Evolutionary conservation across 2,797 vertebrate genomes (phyloP), one percentile per base, ranked within the genome.

Genomic region (Hapalemur alaotrensis): DNA sequence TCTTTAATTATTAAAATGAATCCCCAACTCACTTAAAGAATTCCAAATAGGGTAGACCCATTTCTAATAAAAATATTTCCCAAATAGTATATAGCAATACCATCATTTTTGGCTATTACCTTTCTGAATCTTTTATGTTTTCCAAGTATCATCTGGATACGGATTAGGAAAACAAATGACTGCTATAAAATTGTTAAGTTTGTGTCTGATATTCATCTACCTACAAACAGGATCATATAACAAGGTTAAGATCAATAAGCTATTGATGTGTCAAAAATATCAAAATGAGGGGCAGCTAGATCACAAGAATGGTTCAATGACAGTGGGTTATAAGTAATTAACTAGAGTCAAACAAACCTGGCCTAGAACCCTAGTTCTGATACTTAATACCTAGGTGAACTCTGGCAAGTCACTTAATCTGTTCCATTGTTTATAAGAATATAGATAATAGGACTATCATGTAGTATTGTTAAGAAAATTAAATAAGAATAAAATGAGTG

Each of bases 121-220:
- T 76, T 59, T 72, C 8, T 93, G 73, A 86, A 30, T 22, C 54
- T 81, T 73, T 61, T 35, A 57, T 72, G 4, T 88, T 84, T 95
- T 81, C 35, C 20, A 90, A 84, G 13, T 30, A 59, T 65, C 65
- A 28, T 70, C 35, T 89, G 28, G 2, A 72, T 72, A 17, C 50
- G 38, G 43, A 80, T 73, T 67, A 86, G 28, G 25, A 65, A 93
- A 94, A 75, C 28, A 67, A 95, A 90, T 48, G n/a, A 89, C 41
- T 86, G 4, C 28, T 73, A 28, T 28, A 70, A 72, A 93, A 41
- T 57, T 1, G 4, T 85, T 6, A 28, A 35, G 18, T 72, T 65
- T 85, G 22, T 67, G 5, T 79, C 61, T 85, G 30, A 69, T 15
- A 69, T 59, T 61, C 48, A 81, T 67, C 8, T 76, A 7, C 41